Evolutionary conservation across 2,113 vertebrate genomes (phyloP), one percentile per base, ranked within the genome.

Genomic region (Mionectes macconnelli): DNA sequence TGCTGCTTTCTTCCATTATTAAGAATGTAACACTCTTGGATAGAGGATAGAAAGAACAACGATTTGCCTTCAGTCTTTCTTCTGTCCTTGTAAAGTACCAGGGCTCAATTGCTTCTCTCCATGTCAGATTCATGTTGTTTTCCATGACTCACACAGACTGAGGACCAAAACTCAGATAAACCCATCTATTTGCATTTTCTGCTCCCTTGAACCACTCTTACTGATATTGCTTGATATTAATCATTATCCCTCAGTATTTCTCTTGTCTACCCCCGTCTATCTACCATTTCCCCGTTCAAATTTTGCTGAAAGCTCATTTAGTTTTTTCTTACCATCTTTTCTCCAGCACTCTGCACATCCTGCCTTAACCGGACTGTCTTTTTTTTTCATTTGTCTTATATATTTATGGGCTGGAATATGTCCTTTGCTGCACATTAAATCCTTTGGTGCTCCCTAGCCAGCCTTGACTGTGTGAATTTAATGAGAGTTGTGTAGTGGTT

Each of bases 391-490:
- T 80, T 91, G 50, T 77, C 60, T 86, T 63, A 44, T 21, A 23
- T 94, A 85, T 96, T 96, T 93, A 91, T 84, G 82, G 50, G 42
- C 78, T 49, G 59, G 78, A 90, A 40, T 88, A 57, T 33, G 45
- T 93, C 87, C 79, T 91, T 83, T 95, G 47, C 67, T 86, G 67
- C 68, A 55, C 87, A 74, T 95, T 90, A 91, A 90, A 90, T 86
- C 82, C 78, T 95, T 91, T 91, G 87, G 53, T 80, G 45, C 64
- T 91, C 81, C 80, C 90, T 59, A 86, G 72, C 64, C 64, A 88
- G 59, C 82, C 87, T 86, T 88, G 82, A 81, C 72, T 67, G 59
- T 66, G 31, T 74, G 79, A 86, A 80, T 96, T 92, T 94, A 86
- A 90, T 66, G 90, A 77, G 67, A 12, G 27, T 30, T 84, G 50